phyloP scores from a whole-genome alignment of 2,888 invertebrate species.

The Nemotelus nigrinus region DNA sequence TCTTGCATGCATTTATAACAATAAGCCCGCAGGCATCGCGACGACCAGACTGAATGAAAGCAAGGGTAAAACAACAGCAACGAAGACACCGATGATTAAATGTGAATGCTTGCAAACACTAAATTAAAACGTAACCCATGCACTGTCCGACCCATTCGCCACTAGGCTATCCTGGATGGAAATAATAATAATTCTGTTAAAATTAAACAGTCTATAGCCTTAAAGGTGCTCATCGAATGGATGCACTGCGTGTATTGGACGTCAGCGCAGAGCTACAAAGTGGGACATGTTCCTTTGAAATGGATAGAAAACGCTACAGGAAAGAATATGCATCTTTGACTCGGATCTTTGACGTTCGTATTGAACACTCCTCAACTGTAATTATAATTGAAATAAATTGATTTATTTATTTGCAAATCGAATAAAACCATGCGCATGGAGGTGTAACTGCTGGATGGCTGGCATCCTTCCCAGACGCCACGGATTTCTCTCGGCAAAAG shows the following conservation, averaged over 20 bases:
- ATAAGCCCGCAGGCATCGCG: constrained; percentile 16
- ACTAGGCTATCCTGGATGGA: constrained; percentile 8
- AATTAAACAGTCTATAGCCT: constrained; percentile 25
- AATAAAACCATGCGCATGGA: constrained; percentile 46
- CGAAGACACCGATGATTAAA: constrained; percentile 51
- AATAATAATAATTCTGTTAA: constrained; percentile 42
- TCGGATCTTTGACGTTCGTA: not conserved
- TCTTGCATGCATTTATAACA: constrained; percentile 29
- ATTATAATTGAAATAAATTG: constrained; percentile 65
- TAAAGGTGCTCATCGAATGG: constrained; percentile 16
- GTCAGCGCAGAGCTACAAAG: not conserved
- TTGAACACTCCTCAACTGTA: constrained; percentile 53
- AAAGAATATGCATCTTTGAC: not conserved
- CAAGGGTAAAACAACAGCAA: constrained; percentile 14
- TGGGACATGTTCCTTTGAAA: not conserved
- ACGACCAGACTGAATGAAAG: constrained; percentile 25
- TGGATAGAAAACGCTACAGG: not conserved
- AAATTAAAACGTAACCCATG: constrained; percentile 52
- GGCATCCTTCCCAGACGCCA: constrained; percentile 24
- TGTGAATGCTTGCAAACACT: constrained; percentile 48
- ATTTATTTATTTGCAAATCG: constrained; percentile 58
- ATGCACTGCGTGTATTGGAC: not conserved
- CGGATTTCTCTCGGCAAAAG: not conserved
- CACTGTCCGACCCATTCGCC: constrained; percentile 2
- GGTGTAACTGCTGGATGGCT: constrained; percentile 11